These are phyloP conservation scores for Potamarius usumacintae DNA, from an alignment of 2,113 vertebrate genomes.

Conservation along the genomic window DNA sequence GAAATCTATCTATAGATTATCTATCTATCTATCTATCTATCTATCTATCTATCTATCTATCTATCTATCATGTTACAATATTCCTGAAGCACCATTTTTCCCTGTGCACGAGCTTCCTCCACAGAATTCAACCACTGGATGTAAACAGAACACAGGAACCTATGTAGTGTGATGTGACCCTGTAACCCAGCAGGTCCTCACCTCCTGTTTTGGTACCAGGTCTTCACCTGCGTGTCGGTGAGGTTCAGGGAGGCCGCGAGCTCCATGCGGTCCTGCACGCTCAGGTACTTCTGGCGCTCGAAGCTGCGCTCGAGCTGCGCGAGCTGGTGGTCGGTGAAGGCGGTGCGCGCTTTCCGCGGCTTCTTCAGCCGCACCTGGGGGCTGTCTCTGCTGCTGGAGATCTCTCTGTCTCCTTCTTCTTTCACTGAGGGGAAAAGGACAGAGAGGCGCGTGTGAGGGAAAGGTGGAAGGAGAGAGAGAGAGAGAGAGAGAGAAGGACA, in stretches of 20 bases:
- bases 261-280: conserved; percentile 98
- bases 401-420: conserved; percentile 95
- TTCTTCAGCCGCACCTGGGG: conserved; percentile 95
- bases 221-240: conserved; percentile 99
- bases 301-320: conserved; percentile 98
- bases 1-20: conserved; percentile 13
- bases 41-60: conserved; percentile 4
- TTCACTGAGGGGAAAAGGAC: conserved; percentile 78
- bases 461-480: too few species aligned
- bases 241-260: conserved; percentile 97
- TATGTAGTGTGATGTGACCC: background rate
- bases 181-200: conserved; percentile 62
- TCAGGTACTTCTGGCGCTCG: conserved; percentile 95
- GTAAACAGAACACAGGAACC: background rate
- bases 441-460: background rate
- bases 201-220: conserved; percentile 99
- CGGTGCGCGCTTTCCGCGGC: conserved; percentile 94
- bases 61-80: background rate
- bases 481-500: too few species aligned
- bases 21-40: conserved; percentile 22
- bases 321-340: conserved; percentile 97
- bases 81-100: background rate
- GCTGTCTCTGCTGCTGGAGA: conserved; percentile 95
- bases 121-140: background rate
- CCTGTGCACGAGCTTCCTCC: background rate